phyloP scores from a whole-genome alignment of 1,140 invertebrate genomes.

The Leptinotarsa texana region DNA sequence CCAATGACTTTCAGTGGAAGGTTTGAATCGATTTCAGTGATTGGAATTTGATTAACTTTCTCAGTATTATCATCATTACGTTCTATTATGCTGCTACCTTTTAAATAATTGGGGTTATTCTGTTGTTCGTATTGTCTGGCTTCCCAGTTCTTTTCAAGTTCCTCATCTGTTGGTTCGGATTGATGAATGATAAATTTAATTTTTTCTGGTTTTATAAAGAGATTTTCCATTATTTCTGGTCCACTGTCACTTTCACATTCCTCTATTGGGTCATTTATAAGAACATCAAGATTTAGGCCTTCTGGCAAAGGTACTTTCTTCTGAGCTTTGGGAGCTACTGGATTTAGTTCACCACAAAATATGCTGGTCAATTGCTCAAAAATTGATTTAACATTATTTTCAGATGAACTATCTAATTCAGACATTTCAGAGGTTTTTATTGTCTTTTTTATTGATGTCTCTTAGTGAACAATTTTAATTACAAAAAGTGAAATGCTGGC shows the following conservation, averaged over 20 bases:
- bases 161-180: constrained; percentile 70
- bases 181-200: constrained; percentile 42
- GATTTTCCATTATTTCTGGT: constrained; percentile 67
- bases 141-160: constrained; percentile 71
- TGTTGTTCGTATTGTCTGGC: constrained; percentile 86
- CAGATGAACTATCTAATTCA: neutral
- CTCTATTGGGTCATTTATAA: constrained; percentile 89
- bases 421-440: constrained; percentile 30
- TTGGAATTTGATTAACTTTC: constrained; percentile 74
- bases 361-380: constrained; percentile 53
- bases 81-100: constrained; percentile 60
- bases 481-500: constrained; percentile 82
- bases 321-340: constrained; percentile 97
- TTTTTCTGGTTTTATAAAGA: constrained; percentile 58
- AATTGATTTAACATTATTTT: constrained; percentile 6
- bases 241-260: constrained; percentile 75
- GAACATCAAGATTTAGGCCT: constrained; percentile 90
- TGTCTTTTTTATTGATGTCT: constrained; percentile 36
- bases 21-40: constrained; percentile 81
- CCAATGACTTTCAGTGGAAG: constrained; percentile 85
- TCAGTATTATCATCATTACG: constrained; percentile 55
- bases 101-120: constrained; percentile 97
- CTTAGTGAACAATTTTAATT: constrained; percentile 70
- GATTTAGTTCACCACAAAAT: constrained; percentile 94
- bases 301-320: constrained; percentile 96